Conservation (phyloP, 2,888 invertebrate species). For the Callosobruchus maculatus region DNA sequence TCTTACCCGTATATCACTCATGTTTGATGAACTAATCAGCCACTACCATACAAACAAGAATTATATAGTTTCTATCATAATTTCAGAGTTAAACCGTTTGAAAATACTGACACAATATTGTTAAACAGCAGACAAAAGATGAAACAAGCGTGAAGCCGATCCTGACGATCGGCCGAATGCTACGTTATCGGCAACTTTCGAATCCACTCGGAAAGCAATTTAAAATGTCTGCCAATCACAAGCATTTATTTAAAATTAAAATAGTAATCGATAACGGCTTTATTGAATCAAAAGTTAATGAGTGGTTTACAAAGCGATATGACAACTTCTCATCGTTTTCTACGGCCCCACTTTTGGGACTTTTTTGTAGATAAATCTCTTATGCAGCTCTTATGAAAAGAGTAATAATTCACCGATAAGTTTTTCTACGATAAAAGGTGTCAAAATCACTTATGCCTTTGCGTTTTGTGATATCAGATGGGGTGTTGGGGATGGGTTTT, state of each 20-base stretch:
- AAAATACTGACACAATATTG: neutral
- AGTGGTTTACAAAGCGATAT: no score
- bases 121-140: neutral
- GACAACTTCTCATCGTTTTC: neutral
- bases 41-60: neutral
- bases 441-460: no score
- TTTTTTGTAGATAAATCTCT: no score
- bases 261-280: neutral
- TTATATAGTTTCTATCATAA: conserved; percentile 2
- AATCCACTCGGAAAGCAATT: conserved; percentile 3
- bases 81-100: neutral
- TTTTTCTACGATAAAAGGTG: no score
- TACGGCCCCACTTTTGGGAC: no score
- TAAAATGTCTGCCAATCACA: conserved; percentile 5
- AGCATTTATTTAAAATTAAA: conserved; percentile 1
- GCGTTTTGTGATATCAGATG: no score
- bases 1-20: conserved; percentile 13
- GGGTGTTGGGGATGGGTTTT: no score
- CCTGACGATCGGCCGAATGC: neutral
- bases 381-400: no score
- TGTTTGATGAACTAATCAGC: neutral
- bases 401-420: no score
- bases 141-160: no score
- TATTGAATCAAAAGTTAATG: no score
- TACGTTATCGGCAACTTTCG: conserved; percentile 2